Conservation (phyloP, 2,888 invertebrate genomes). For the Xiphydria camelus region DNA sequence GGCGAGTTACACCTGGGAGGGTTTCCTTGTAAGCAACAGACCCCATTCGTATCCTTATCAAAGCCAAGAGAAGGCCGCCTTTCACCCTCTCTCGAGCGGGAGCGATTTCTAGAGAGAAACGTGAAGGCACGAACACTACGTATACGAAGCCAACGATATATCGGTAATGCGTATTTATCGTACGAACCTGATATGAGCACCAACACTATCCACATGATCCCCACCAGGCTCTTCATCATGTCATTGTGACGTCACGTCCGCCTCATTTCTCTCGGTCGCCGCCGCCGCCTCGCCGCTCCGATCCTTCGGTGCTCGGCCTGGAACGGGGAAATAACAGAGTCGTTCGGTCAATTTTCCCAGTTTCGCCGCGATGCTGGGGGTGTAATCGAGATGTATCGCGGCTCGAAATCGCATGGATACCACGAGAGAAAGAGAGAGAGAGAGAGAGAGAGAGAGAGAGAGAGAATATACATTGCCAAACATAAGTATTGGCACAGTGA, state of each 20-base stretch:
- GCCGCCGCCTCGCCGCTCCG: slow-evolving; percentile 39
- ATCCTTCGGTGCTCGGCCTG: slow-evolving; percentile 39
- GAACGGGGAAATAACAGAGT: slow-evolving; percentile 17
- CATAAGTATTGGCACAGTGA: no score
- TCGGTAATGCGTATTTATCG: not conserved
- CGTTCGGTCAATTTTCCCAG: no score
- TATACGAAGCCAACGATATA: no score
- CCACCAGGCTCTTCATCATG: slow-evolving; percentile 66
- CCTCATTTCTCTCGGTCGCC: slow-evolving; percentile 57
- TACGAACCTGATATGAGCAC: slow-evolving; percentile 64
- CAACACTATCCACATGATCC: slow-evolving; percentile 67
- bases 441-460: slow-evolving; percentile 1
- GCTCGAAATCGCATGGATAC: slow-evolving; percentile 15
- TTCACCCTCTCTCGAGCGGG: no score
- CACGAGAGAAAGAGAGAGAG: slow-evolving; percentile 4
- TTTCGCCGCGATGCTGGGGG: no score
- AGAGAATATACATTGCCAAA: not conserved
- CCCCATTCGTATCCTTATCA: no score
- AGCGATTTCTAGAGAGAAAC: no score
- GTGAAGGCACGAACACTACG: no score
- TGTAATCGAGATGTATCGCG: slow-evolving; percentile 10
- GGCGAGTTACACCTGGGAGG: no score
- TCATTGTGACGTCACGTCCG: slow-evolving; percentile 62
- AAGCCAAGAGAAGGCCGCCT: no score
- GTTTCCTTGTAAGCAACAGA: no score